Evolutionary conservation across 2,113 vertebrate genomes (phyloP), one percentile per base, ranked within the genome.

Genomic region (Hippocampus guttulatus): DNA sequence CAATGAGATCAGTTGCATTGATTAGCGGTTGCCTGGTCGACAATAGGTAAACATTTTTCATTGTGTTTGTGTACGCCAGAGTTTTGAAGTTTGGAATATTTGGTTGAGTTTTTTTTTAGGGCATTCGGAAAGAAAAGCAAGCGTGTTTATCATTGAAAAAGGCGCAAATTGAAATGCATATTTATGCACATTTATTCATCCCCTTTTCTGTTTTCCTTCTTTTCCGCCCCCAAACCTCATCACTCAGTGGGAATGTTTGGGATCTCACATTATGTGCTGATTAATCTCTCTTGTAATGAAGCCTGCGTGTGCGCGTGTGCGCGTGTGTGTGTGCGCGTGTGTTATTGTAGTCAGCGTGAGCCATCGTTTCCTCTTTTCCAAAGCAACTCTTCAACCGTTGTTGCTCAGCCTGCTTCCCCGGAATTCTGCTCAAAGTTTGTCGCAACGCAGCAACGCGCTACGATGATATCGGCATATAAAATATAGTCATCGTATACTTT

Each of bases 31-130:
- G 10, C 21, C 63, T 21, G 18, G 15, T 58, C 52, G 9, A 45
- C 58, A 65, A 12, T 8, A 51, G 16, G 6, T 43, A 16, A 7
- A 16, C 7, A 21, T 3, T 63, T n/a, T 67, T 54, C 45, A 33
- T 40, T 41, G 2, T 67, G 63, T 30, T 7, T 49, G 18, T 47
- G 3, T 57, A 1, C 25, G 64, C 21, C 3, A 23, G 64, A 27
- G 38, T 64, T 21, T 4, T 8, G 20, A 23, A 14, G 38, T 38
- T 18, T 51, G 43, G 18, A 20, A 18, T 61, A 33, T 43, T 64
- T 43, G 18, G 16, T 62, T 69, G 43, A 64, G 41, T 12, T 45
- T 45, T 12, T 65, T 38, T 62, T 64, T 16, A 70, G 18, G 64
- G 15, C 15, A 40, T 16, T 1, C 30, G 62, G 54, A 54, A 30